phyloP scores from a whole-genome alignment of 2,797 vertebrate species.

The Crocodylus rhombifer region DNA sequence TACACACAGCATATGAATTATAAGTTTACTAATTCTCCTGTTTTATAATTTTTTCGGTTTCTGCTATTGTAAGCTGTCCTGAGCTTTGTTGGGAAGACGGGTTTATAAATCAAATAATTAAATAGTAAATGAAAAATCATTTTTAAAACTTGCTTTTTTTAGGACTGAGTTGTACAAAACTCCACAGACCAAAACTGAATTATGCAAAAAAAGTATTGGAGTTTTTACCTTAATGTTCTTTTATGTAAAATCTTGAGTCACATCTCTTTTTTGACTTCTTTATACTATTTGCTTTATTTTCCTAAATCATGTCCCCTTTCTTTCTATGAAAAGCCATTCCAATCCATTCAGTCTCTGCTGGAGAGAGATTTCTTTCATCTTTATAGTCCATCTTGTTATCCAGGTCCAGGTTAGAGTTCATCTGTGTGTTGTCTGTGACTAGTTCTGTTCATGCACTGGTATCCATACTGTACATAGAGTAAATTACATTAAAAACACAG shows the following conservation, averaged over 20 bases:
- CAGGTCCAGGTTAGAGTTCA: accelerated
- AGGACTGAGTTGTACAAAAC: too few relatives aligned
- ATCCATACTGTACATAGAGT: not conserved
- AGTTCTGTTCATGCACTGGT: slow-evolving; percentile 35
- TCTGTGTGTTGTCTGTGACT: slow-evolving; percentile 17
- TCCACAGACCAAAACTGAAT: too few relatives aligned
- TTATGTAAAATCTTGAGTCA: not conserved
- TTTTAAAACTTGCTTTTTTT: too few relatives aligned
- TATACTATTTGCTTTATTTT: not conserved
- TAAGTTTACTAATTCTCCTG: too few relatives aligned
- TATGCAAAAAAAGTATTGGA: too few relatives aligned
- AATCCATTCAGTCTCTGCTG: not conserved
- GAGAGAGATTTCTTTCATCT: not conserved
- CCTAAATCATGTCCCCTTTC: not conserved
- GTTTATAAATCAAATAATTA: too few relatives aligned
- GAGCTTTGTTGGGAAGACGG: too few relatives aligned
- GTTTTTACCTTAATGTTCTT: too few relatives aligned
- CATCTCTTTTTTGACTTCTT: not conserved
- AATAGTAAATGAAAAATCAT: too few relatives aligned
- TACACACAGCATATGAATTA: too few relatives aligned
- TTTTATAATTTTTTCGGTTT: too few relatives aligned
- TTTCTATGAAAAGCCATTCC: accelerated
- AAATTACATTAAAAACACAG: not conserved
- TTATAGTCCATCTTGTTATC: not conserved
- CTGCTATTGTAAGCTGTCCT: too few relatives aligned